Conservation (phyloP, 2,113 vertebrate species). For the Plecotus auritus region DNA sequence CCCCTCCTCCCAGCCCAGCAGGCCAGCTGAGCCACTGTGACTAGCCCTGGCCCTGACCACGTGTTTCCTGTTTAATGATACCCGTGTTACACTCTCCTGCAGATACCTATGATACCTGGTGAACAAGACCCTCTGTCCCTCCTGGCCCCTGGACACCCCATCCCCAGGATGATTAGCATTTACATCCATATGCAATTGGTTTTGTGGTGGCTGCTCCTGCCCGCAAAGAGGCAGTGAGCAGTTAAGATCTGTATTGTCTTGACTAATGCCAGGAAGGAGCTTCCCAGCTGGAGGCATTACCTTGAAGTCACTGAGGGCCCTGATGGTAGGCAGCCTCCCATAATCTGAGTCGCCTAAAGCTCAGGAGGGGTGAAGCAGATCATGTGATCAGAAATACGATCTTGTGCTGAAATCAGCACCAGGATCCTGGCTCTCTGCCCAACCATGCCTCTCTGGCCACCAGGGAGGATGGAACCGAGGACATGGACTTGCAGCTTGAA, state of each 20-base stretch:
- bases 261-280: background rate
- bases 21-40: background rate
- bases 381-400: background rate
- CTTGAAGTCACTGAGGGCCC: background rate
- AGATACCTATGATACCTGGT: background rate
- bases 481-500: too few relatives aligned
- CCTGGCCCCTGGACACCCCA: too few relatives aligned
- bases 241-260: background rate
- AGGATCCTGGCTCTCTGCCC: background rate
- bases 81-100: background rate
- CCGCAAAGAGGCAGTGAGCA: too few relatives aligned
- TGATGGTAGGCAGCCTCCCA: fast-evolving
- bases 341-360: background rate
- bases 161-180: background rate
- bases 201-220: background rate
- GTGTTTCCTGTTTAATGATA: too few relatives aligned
- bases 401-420: background rate
- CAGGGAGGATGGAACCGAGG: too few relatives aligned
- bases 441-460: fast-evolving
- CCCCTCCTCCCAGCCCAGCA: background rate
- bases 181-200: background rate
- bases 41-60: background rate
- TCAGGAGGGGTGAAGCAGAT: background rate
- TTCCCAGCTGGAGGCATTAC: too few relatives aligned
- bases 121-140: background rate